Percentiles rank a stretch among this genome's conserved stretches.
phyloP scores from a whole-genome alignment of 2,888 invertebrate genomes.

The Nudaria mundana region DNA sequence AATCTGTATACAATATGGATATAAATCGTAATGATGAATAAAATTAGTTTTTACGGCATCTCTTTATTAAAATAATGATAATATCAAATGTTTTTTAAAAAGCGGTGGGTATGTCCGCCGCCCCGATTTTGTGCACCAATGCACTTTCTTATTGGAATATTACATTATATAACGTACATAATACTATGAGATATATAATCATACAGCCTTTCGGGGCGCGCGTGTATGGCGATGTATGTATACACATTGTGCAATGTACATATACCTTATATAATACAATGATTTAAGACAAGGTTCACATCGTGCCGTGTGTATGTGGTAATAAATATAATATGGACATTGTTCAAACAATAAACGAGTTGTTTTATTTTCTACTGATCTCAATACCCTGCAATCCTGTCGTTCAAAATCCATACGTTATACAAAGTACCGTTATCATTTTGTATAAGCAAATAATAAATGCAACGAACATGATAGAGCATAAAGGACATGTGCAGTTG shows the following conservation, averaged over 20 bases:
- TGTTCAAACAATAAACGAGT: slow-evolving; percentile 87
- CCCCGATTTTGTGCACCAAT: slow-evolving; percentile 81
- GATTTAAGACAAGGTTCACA: slow-evolving; percentile 93
- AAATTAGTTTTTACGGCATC: slow-evolving; percentile 81
- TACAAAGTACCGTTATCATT: too few species aligned
- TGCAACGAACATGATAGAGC: too few species aligned
- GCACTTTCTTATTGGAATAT: slow-evolving; percentile 83
- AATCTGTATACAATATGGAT: slow-evolving; percentile 83
- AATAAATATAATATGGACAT: slow-evolving; percentile 93
- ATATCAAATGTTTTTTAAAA: slow-evolving; percentile 80
- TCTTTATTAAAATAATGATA: slow-evolving; percentile 81
- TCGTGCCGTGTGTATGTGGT: slow-evolving; percentile 95
- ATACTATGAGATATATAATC: slow-evolving; percentile 81
- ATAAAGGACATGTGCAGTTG: too few species aligned
- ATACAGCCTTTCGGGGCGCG: slow-evolving; percentile 83
- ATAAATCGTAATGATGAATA: slow-evolving; percentile 80
- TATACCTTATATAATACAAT: slow-evolving; percentile 86
- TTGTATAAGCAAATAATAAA: too few species aligned
- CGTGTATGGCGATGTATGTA: slow-evolving; percentile 86
- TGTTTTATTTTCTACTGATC: slow-evolving; percentile 64
- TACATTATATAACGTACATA: slow-evolving; percentile 81
- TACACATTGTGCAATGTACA: slow-evolving; percentile 87
- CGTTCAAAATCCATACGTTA: too few species aligned
- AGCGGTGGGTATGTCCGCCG: slow-evolving; percentile 76
- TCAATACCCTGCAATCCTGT: slow-evolving; percentile 16